Evolutionary conservation across 2,888 invertebrate genomes (phyloP), one percentile per base, ranked within the genome.

Genomic region (Diploptera punctata): DNA sequence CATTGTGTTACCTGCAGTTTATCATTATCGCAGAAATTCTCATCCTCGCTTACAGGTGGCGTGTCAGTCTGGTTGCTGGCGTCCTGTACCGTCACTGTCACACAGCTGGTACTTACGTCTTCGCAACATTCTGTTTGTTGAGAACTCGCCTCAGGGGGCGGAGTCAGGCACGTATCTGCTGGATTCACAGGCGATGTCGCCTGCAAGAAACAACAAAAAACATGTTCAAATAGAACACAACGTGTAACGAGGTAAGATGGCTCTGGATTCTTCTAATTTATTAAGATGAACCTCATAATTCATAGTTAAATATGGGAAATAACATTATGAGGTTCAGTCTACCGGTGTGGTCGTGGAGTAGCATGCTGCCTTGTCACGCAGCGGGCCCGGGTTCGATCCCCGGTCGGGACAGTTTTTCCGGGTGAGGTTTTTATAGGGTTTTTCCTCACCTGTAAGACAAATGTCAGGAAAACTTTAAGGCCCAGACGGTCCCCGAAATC

Each of bases 11-110:
- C 57, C 57, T 57, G 57, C 57, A 57, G 29, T 33, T 33, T 33
- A 7, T 33, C 33, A 33, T 33, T 33, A 5, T 57, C 57, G 29
- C 29, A 57, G 61, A 29, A 44, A 54, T 24, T 82, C 72, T 86
- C 91, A 76, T 91, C 91, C 70, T 91, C 91, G 77, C 90, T 91
- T 78, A 88, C 87, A 1, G 86, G 83, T 0, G 91, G 89, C 21
- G 91, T 90, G 78, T 94, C 93, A 0, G 94, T 94, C 83, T 94
- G 94, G 80, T 93, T 94, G 68, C 92, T 92, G 0, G 93, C 93
- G 79, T 94, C 93, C 80, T 89, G 93, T n/a, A 92, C 92, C 26
- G 70, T 70, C 26, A 76, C 75, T 10, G 52, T 38, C 10, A 26
- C 21, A 7, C 31, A 16, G 54, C 67, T 44, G 10, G 60, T 31